These are phyloP conservation scores for Sphaerophoria taeniata DNA, from an alignment of 2,888 invertebrate species.

Conservation along the genomic window DNA sequence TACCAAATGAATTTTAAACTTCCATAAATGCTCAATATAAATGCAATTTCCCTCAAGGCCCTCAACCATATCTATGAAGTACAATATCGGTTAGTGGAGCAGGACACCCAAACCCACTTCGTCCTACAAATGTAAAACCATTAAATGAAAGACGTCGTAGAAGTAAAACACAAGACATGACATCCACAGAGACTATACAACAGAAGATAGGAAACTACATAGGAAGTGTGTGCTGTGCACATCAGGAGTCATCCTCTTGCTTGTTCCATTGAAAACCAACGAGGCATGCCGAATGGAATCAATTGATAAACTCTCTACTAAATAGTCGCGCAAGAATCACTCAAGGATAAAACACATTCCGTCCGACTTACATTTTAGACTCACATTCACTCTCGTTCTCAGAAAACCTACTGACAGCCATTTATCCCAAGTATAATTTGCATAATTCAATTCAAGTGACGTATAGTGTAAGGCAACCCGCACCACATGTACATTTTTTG, in stretches of 20 bases:
- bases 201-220: neutral
- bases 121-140: neutral
- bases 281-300: conserved; percentile 70
- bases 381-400: conserved; percentile 6
- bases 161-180: conserved; percentile 31
- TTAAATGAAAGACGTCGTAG: conserved; percentile 22
- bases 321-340: conserved; percentile 73
- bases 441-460: conserved; percentile 72
- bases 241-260: conserved; percentile 12
- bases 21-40: conserved; percentile 71
- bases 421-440: conserved; percentile 68
- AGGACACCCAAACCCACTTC: neutral
- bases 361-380: neutral
- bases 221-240: neutral
- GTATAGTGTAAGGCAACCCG: conserved; percentile 8
- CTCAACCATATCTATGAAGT: conserved; percentile 4
- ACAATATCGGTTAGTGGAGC: neutral
- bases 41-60: conserved; percentile 52
- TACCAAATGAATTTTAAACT: conserved; percentile 70
- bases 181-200: conserved; percentile 7
- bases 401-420: conserved; percentile 45
- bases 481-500: conserved; percentile 22
- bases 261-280: conserved; percentile 36
- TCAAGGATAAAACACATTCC: conserved; percentile 46
- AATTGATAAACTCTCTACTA: conserved; percentile 73